Base-by-base conservation (phyloP, 1,140 invertebrate species). In the Bradysia coprophila region DNA sequence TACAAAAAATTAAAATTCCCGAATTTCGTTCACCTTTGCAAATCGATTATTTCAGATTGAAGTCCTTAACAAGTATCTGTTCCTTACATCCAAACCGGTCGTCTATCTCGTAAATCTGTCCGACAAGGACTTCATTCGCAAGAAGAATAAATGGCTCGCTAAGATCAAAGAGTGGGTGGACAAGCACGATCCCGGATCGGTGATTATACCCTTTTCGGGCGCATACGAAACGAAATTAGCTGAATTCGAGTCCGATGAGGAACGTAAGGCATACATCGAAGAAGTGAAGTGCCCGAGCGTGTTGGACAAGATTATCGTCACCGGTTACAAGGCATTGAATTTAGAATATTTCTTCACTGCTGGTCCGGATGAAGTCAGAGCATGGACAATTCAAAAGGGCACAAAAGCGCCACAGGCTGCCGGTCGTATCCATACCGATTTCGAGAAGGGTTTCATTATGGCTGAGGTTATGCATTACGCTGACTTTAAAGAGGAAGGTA, bases 371-470 rank as follows among this genome's bases (percentile, higher is more conserved):
- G 96, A 99, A 74, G 95, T 98, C 1, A 98, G 96, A 65, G 93
- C 93, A 8, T 99, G 96, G 96, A 98, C 93, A 2, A 89, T 99
- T 62, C 92, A 94, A 81, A 93, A 92, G 78, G 88, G 87, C 40
- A 90, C 90, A 0, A 98, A 97, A 63, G 95, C 96, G 1, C 96
- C 96, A 1, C 90, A 95, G 64, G 96, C 95, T 18, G 96, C 92
- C 23, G 95, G 96, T 2, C 77, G 78, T 54, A 99, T 99, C 64
- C 96, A 99, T 61, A 95, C 94, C 1, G 95, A 98, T 61, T 98
- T 99, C 64, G 96, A 99, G 61, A 98, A 96, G 64, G 96, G 96
- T 32, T 99, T 99, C 68, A 98, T 99, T 43, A 98, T 98, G 95
- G 96, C 96, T 38, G 95, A 99, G 71, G 90, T 98, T 1, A 98